Evolutionary conservation across 2,888 invertebrate genomes (phyloP).

Genomic region (Tenodera sinensis): DNA sequence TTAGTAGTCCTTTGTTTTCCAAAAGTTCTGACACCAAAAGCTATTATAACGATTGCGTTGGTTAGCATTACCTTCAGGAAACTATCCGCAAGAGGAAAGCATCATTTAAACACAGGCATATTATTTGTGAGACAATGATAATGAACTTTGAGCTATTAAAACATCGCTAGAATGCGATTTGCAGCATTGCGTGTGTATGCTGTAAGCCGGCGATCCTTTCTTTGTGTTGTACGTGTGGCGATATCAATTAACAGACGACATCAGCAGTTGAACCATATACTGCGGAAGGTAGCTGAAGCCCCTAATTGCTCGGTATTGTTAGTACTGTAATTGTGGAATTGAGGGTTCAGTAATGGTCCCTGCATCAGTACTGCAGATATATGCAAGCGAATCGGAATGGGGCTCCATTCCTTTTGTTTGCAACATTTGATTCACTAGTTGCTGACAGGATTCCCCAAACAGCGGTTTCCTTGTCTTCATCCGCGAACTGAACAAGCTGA

Average conservation of each 20-base stretch:
- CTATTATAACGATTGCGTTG: too few relatives aligned
- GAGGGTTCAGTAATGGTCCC: neutral
- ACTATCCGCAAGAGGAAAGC: too few relatives aligned
- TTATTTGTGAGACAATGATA: too few relatives aligned
- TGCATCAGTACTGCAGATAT: neutral
- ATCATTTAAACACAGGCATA: too few relatives aligned
- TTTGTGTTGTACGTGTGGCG: neutral
- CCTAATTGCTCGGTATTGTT: neutral
- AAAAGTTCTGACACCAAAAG: too few relatives aligned
- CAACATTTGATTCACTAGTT: neutral
- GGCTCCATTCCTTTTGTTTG: neutral
- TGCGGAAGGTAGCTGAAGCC: neutral
- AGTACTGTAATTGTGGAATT: neutral
- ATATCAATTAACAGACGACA: neutral
- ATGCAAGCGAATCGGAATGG: neutral
- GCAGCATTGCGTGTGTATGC: neutral
- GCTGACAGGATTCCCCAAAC: neutral
- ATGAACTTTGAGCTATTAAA: too few relatives aligned
- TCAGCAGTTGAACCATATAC: neutral
- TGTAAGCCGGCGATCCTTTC: neutral
- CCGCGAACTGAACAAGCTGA: neutral
- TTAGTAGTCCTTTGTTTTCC: too few relatives aligned
- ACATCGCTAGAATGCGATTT: neutral
- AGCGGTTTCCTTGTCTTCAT: neutral
- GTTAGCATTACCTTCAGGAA: too few relatives aligned